Percentiles rank a stretch among this genome's conserved stretches.
Evolutionary conservation across 2,113 vertebrate genomes (phyloP).

Genomic region (Sminthopsis crassicaudata): DNA sequence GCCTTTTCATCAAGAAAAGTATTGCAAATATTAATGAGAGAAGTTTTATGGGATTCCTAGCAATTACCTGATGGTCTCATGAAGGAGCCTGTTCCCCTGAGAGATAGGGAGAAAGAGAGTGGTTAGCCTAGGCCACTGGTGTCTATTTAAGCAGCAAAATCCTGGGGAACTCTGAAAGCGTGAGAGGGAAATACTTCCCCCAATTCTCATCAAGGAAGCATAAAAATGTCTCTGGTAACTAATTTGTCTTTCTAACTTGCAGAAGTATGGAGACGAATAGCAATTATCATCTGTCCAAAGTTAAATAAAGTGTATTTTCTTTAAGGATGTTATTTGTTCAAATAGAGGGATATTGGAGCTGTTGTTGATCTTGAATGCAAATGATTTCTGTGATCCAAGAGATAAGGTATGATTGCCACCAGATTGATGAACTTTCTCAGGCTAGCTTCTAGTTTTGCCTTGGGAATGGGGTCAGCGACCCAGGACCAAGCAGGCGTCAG

Average conservation of each 20-base stretch:
- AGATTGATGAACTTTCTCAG: not conserved
- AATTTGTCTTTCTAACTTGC: not conserved
- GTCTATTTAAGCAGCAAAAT: not conserved
- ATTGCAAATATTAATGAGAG: not conserved
- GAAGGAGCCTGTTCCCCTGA: not conserved
- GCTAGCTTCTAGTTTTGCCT: not conserved
- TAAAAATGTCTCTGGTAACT: not conserved
- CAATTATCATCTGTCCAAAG: conserved; percentile 8
- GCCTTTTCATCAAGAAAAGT: not conserved
- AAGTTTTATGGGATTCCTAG: not conserved
- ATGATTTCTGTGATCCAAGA: not conserved
- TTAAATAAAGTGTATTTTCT: not conserved
- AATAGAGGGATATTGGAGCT: not conserved
- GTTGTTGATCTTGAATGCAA: not conserved
- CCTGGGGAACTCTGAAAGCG: not conserved
- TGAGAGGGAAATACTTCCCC: not conserved
- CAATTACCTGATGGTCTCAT: not conserved
- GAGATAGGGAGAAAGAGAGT: not conserved
- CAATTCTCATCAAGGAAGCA: not conserved
- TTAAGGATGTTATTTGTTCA: not conserved
- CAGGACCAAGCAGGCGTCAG: not conserved
- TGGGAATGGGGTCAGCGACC: not conserved
- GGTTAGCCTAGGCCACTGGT: not conserved
- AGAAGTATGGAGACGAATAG: not conserved
- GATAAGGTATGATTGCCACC: not conserved